Conservation (phyloP, 2,888 invertebrate species). For the Platynereis dumerilii region DNA sequence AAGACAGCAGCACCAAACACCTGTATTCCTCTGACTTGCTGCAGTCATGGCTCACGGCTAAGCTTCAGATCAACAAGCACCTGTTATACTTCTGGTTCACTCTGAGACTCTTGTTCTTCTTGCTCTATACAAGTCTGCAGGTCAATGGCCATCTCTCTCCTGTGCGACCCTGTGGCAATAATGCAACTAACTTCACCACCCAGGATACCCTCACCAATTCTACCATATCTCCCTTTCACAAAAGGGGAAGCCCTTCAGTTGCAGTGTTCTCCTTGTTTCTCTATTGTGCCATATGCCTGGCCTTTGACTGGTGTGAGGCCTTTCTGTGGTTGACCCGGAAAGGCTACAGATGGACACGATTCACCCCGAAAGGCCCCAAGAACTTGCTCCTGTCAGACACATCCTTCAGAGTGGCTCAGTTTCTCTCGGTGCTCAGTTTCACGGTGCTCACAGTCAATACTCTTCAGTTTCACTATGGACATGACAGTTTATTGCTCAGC, state of each 20-base stretch:
- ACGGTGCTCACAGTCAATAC: slow-evolving; percentile 1
- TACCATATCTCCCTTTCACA: too few relatives aligned
- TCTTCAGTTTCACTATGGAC: slow-evolving; percentile 1
- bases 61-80: slow-evolving; percentile 6
- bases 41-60: slow-evolving; percentile 17
- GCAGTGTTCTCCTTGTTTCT: too few relatives aligned
- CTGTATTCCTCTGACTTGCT: slow-evolving; percentile 6
- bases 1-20: slow-evolving; percentile 2
- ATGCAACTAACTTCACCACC: too few relatives aligned
- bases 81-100: slow-evolving; percentile 19
- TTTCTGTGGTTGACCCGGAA: too few relatives aligned
- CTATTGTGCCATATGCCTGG: too few relatives aligned
- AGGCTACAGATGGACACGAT: background rate
- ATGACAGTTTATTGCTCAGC: background rate
- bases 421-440: slow-evolving; percentile 3
- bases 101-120: slow-evolving; percentile 4
- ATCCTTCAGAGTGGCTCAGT: slow-evolving; percentile 1
- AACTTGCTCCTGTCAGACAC: background rate
- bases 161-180: too few relatives aligned
- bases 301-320: too few relatives aligned
- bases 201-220: too few relatives aligned
- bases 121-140: background rate
- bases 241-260: too few relatives aligned
- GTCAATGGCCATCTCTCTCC: too few relatives aligned
- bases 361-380: slow-evolving; percentile 4